These are phyloP conservation scores for Noctua pronuba DNA, from an alignment of 2,888 invertebrate species.

Conservation along the genomic window DNA sequence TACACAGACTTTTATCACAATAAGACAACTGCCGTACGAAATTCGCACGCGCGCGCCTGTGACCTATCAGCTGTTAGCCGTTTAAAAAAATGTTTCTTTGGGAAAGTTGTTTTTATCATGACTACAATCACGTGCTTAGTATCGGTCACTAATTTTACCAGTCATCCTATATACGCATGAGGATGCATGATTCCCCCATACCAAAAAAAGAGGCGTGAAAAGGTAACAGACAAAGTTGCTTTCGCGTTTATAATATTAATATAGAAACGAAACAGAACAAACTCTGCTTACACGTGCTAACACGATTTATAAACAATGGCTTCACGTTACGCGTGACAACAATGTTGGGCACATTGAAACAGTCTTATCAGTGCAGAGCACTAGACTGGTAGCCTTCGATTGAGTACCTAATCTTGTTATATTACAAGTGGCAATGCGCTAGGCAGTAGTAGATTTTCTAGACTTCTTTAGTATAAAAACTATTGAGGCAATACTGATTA, in stretches of 20 bases:
- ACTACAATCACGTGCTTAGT: too few relatives aligned
- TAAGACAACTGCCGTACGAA: too few relatives aligned
- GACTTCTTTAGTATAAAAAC: too few relatives aligned
- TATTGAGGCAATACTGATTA: too few relatives aligned
- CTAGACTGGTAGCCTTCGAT: slow-evolving; percentile 42
- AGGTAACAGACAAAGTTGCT: background rate
- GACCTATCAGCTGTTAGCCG: too few relatives aligned
- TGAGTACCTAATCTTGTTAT: slow-evolving; percentile 49
- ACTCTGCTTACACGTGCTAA: slow-evolving; percentile 50
- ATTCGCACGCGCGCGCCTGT: too few relatives aligned
- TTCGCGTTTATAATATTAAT: background rate
- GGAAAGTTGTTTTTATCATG: too few relatives aligned
- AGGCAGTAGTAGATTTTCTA: slow-evolving; percentile 14
- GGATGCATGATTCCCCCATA: background rate
- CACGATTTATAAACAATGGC: slow-evolving; percentile 67
- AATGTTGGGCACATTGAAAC: slow-evolving; percentile 44
- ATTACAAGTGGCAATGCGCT: slow-evolving; percentile 29
- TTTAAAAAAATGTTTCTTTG: too few relatives aligned
- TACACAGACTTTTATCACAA: too few relatives aligned
- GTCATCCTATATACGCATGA: background rate
- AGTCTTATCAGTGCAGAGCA: slow-evolving; percentile 51
- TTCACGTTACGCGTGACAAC: slow-evolving; percentile 52
- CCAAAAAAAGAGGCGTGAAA: background rate
- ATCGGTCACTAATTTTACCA: too few relatives aligned
- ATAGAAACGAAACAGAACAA: slow-evolving; percentile 15